phyloP scores from a whole-genome alignment of 2,797 vertebrate genomes.

The Vultur gryphus region DNA sequence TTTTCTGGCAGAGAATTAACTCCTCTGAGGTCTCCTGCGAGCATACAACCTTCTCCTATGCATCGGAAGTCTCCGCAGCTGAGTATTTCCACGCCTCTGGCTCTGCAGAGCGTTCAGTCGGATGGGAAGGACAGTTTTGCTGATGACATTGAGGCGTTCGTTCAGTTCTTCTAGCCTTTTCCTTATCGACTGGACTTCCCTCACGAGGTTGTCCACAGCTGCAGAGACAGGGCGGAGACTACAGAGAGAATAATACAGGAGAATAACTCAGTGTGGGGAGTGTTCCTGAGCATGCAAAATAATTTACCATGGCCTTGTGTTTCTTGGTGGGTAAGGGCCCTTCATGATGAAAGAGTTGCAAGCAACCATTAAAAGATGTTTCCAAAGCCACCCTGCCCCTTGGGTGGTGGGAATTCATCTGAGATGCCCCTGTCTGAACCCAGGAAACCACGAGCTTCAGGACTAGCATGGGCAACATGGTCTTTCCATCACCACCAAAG shows the following conservation, averaged over 20 bases:
- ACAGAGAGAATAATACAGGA: slow-evolving; percentile 22
- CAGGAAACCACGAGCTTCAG: neutral
- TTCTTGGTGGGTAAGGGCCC: neutral
- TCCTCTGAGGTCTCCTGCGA: slow-evolving; percentile 34
- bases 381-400: neutral
- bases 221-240: slow-evolving; percentile 87
- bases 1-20: neutral
- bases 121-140: slow-evolving; percentile 13
- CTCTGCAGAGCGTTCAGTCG: slow-evolving; percentile 41
- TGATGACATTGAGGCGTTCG: slow-evolving; percentile 82
- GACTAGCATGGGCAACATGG: neutral
- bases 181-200: slow-evolving; percentile 84
- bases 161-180: slow-evolving; percentile 85
- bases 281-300: neutral
- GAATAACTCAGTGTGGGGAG: neutral
- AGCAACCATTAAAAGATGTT: neutral
- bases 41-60: slow-evolving; percentile 43
- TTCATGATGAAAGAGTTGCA: neutral
- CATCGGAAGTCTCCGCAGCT: slow-evolving; percentile 17
- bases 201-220: slow-evolving; percentile 86
- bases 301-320: neutral
- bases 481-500: neutral
- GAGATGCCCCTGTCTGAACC: neutral
- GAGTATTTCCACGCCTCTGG: slow-evolving; percentile 44
- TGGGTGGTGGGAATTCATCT: neutral